phyloP scores from a whole-genome alignment of 2,113 vertebrate species.

The Poicephalus meyeri region DNA sequence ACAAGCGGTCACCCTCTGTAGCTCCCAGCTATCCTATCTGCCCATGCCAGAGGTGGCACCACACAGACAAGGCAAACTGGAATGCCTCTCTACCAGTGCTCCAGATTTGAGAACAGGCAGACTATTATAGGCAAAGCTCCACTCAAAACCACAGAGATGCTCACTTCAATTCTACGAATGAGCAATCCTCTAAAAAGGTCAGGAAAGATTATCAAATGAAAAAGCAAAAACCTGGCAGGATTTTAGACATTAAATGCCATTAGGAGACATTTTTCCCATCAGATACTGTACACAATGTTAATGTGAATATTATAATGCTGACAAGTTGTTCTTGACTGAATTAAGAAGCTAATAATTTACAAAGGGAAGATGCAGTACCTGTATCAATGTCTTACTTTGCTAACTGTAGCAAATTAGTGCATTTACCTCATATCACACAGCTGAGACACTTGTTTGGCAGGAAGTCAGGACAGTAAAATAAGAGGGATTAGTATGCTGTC shows the following conservation, averaged over 20 bases:
- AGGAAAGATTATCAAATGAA: background rate
- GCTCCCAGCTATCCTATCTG: background rate
- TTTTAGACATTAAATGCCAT: background rate
- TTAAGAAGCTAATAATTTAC: background rate
- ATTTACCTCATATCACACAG: background rate
- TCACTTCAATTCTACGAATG: background rate
- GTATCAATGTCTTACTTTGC: background rate
- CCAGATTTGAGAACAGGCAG: background rate
- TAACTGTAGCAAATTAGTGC: background rate
- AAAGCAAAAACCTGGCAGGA: background rate
- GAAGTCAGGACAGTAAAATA: background rate
- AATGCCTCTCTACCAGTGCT: background rate
- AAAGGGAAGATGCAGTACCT: background rate
- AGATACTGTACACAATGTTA: background rate
- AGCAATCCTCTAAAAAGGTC: background rate
- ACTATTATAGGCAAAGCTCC: background rate
- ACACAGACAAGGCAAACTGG: background rate
- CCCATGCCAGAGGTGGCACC: background rate
- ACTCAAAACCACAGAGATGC: background rate
- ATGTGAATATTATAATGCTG: background rate
- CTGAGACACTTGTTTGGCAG: background rate
- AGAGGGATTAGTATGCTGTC: conserved; percentile 1
- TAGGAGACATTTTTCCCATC: background rate
- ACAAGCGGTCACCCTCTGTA: background rate
- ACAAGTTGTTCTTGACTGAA: background rate